Evolutionary conservation across 2,888 invertebrate genomes (phyloP), one percentile per base, ranked within the genome.

Genomic region (Drosophila meridiana): DNA sequence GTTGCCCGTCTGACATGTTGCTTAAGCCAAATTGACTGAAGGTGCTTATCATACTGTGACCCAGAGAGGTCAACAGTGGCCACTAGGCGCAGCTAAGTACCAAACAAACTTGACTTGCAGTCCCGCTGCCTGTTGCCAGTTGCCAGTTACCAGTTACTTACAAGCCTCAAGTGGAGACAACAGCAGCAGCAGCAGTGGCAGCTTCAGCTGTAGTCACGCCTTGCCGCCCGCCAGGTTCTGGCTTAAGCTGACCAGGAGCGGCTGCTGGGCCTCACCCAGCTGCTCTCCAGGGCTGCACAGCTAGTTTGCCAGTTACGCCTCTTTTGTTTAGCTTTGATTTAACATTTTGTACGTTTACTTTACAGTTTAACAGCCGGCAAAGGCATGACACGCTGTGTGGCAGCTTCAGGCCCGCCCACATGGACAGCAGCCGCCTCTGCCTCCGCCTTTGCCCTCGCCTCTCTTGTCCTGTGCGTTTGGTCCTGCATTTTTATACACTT

Each of bases 271-370:
- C 20, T 20, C 40, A 4, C 7, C 30, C 40, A 55, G 53, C 26
- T 38, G 53, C 63, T 60, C 56, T 55, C 40, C 14, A 9, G 74
- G 42, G 52, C 65, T 32, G 58, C 11, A 56, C 30, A 57, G 64
- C 60, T 32, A 50, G 64, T 59, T 77, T 67, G 71, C 72, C 76
- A 76, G 89, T 78, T 85, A 82, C 85, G 85, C 87, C 84, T 89
- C 85, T 84, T 87, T 89, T 85, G 85, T 87, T 85, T 85, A 76
- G 85, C 85, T 85, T 85, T 85, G 85, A 89, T 85, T 87, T 78
- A 85, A 89, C 85, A 85, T 87, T 85, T 89, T 85, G 85, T 89
- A 80, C 85, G 89, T 85, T 85, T 89, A 85, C 87, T 85, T 85
- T 89, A 87, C 74, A 85, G 85, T 89, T 85, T 89, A 85, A 87